phyloP scores from a whole-genome alignment of 2,797 vertebrate species.

The Hylomyscus alleni region DNA sequence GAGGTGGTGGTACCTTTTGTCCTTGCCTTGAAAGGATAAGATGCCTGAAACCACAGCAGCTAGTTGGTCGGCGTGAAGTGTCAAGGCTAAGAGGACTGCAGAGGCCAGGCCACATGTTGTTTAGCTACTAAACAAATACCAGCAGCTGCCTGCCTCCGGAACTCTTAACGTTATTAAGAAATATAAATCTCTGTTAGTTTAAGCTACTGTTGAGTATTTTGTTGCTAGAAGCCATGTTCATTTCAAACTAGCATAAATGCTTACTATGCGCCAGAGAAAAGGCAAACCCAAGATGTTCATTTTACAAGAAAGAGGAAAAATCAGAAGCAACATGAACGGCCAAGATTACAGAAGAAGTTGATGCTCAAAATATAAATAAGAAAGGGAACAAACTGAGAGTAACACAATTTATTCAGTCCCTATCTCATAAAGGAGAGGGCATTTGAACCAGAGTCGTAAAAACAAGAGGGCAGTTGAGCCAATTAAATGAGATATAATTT shows the following conservation, averaged over 20 bases:
- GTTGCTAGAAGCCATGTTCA: conserved; percentile 40
- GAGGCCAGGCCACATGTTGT: background rate
- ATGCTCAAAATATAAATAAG: background rate
- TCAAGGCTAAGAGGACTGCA: background rate
- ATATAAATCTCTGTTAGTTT: conserved; percentile 49
- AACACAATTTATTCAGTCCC: background rate
- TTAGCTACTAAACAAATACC: background rate
- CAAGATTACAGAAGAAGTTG: background rate
- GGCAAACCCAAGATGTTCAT: background rate
- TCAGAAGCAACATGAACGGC: conserved; percentile 1
- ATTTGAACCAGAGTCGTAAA: background rate
- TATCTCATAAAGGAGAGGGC: background rate
- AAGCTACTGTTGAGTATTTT: conserved; percentile 45
- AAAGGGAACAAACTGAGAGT: background rate
- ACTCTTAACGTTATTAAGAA: conserved; percentile 58
- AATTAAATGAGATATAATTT: conserved; percentile 7
- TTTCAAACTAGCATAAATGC: conserved; percentile 50
- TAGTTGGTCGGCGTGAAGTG: background rate
- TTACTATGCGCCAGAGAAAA: background rate
- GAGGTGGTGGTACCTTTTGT: background rate
- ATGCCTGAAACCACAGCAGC: background rate
- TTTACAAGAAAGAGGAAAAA: conserved; percentile 35
- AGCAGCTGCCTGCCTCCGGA: conserved; percentile 44
- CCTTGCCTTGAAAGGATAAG: background rate
- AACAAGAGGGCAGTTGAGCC: background rate